These are phyloP conservation scores for Cryptomyrus ogoouensis DNA, from an alignment of 2,113 vertebrate genomes.

Conservation along the genomic window DNA sequence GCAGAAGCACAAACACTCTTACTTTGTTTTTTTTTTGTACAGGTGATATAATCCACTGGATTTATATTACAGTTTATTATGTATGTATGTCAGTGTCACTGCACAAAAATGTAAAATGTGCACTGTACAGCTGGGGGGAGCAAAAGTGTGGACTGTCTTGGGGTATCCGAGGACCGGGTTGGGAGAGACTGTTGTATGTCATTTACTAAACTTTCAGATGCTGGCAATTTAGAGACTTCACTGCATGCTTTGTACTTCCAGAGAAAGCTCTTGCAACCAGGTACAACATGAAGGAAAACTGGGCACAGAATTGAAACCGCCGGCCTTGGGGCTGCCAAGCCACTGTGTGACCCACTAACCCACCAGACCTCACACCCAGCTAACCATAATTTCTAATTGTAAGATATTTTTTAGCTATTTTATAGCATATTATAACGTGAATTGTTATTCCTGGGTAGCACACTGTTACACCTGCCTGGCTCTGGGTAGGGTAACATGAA, in stretches of 20 bases:
- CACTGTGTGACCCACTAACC: background rate
- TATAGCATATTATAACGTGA: no score
- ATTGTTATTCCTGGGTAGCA: no score
- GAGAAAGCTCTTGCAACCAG: no score
- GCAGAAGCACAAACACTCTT: background rate
- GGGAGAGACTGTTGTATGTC: no score
- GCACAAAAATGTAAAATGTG: background rate
- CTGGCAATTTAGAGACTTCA: no score
- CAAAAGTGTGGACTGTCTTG: background rate
- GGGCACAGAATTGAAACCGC: background rate
- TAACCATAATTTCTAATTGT: background rate
- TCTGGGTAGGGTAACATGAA: no score
- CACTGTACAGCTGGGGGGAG: background rate
- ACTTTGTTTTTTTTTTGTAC: background rate
- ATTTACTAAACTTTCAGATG: no score
- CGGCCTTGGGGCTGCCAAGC: background rate
- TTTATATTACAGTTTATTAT: background rate
- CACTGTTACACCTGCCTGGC: no score
- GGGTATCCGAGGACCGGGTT: no score
- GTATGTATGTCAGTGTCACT: background rate
- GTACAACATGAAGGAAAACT: no score
- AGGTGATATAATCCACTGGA: background rate
- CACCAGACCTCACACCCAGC: background rate
- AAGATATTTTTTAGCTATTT: background rate
- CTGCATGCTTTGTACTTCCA: no score